Conservation (phyloP, 2,888 invertebrate genomes). For the Macrosiphum euphorbiae region DNA sequence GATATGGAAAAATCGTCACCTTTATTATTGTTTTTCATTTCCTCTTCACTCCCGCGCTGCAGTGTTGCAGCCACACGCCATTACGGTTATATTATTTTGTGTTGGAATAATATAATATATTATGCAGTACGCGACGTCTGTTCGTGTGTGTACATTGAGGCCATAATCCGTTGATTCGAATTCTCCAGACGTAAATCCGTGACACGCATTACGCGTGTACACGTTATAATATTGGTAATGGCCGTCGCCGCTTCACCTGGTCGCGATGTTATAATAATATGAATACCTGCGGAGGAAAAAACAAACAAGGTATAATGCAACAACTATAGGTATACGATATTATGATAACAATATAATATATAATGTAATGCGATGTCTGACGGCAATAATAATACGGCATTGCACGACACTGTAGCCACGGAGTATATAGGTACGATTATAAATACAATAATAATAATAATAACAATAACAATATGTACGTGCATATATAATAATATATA, state of each 20-base stretch:
- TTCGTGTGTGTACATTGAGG: background rate
- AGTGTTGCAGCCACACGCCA: background rate
- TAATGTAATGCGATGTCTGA: background rate
- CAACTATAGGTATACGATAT: background rate
- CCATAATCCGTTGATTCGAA: slow-evolving; percentile 28
- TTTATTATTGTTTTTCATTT: background rate
- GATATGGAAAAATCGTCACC: background rate
- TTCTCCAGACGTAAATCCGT: slow-evolving; percentile 29
- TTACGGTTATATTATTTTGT: background rate
- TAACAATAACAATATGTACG: background rate
- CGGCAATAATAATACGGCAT: background rate
- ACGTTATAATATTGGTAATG: background rate
- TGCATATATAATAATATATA: background rate
- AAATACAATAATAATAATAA: background rate
- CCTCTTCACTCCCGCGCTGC: background rate
- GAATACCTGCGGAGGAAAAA: slow-evolving; percentile 10
- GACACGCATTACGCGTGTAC: background rate
- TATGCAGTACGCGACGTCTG: background rate
- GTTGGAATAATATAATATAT: background rate
- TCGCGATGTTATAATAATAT: too few species aligned
- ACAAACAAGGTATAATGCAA: slow-evolving; percentile 19
- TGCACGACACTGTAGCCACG: background rate
- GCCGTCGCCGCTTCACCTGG: background rate
- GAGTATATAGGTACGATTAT: background rate
- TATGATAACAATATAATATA: background rate